Evolutionary conservation across 2,797 vertebrate genomes (phyloP), one percentile per base, ranked within the genome.

Genomic region (Cynopterus sphinx): DNA sequence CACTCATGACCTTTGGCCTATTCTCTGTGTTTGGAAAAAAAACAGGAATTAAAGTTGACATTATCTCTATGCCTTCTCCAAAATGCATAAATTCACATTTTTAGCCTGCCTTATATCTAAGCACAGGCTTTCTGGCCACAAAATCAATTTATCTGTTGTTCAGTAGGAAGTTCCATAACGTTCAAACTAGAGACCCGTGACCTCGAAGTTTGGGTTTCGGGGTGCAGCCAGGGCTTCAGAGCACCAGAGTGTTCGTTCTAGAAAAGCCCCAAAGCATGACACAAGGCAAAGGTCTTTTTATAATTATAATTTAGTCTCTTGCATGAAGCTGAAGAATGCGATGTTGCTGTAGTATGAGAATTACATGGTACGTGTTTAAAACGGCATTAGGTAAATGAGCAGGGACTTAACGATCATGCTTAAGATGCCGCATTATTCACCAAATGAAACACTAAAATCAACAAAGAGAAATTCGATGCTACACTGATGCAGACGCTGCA

Each of bases 1-100:
- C 96, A 98, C 97, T 97, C 96, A 61, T 95, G 97, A 97, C 98
- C 98, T 98, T 98, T 98, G 97, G 95, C 98, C 97, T 98, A 92
- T 95, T 98, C 97, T 91, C 92, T 96, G 90, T 91, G 93, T 97
- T 98, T 93, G 87, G 97, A 98, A 98, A 97, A 97, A 98, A 98
- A 98, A 96, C 95, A 98, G 95, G 96, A 98, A 98, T 98, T 98
- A 98, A 98, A 97, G 86, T 8, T 98, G 98, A 98, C 98, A 97
- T 98, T 98, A 98, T 98, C 98, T 98, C 89, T 96, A 61, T 95
- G 96, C 81, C 39, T 97, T 97, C 95, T 97, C 92, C 95, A 98
- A 97, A 82, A 91, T 97, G 92, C 67, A 94, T 77, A 96, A 96
- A 51, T 78, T 92, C 90, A 98, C 77, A 88, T 57, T 49, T 84